Base-by-base conservation (phyloP, 2,888 invertebrate genomes). In the Copidosoma aretas region DNA sequence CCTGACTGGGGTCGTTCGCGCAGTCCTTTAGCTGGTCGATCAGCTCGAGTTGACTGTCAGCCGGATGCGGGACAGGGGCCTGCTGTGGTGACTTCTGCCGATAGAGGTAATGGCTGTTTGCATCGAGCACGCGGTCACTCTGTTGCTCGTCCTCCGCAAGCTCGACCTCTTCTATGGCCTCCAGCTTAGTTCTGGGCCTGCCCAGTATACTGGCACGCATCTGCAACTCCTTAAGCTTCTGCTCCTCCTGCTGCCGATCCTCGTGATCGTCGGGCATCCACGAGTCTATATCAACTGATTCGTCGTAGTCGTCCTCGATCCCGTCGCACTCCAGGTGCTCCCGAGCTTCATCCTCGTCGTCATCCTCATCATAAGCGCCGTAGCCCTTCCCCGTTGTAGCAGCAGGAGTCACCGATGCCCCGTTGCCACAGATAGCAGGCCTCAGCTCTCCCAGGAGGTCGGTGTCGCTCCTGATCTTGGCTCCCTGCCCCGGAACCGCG, bases 381-480 rank as follows among this genome's bases (percentile, higher is more conserved):
- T 32, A 32, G 32, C 32, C 32, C 32, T 32, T 32, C 32, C 43
- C 17, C 1, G 43, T 41, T 41, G 41, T 41, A n/a, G n/a, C n/a
- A n/a, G n/a, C n/a, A n/a, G n/a, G n/a, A n/a, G n/a, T n/a, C n/a
- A n/a, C n/a, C n/a, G n/a, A n/a, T n/a, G n/a, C n/a, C n/a, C n/a
- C n/a, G n/a, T n/a, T n/a, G n/a, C n/a, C 17, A 79, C 78, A 10
- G 78, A 80, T 1, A 79, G 70, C 0, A 78, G 77, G 19, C 78
- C 77, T 60, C 8, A 80, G 64, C 74, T 81, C 81, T 1, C 78
- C 79, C 82, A 2, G 78, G 79, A 4, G 73, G n/a, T 43, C 77
- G 81, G 2, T 71, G 71, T 4, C 66, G 67, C 14, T 25, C 3
- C 21, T 62, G 46, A 15, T 61, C 46, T 32, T 32, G n/a, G 21